These are phyloP conservation scores for Grapholita molesta DNA, from an alignment of 1,140 invertebrate genomes.

Conservation along the genomic window DNA sequence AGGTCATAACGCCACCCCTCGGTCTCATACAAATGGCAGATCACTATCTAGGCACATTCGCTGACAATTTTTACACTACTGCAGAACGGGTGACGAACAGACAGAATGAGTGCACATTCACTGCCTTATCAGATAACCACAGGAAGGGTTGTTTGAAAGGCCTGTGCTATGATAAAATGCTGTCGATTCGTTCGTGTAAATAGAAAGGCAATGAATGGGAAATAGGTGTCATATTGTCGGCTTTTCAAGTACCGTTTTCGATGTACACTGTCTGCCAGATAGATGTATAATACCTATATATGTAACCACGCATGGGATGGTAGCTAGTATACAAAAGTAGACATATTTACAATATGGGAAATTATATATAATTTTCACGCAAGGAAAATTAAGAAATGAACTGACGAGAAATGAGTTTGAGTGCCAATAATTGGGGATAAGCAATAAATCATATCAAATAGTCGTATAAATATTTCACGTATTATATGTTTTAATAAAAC, in stretches of 20 bases:
- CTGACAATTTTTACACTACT: slow-evolving; percentile 75
- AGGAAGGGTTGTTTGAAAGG: slow-evolving; percentile 68
- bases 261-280: neutral
- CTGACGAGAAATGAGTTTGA: no score
- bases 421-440: no score
- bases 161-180: slow-evolving; percentile 56
- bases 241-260: slow-evolving; percentile 35
- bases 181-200: slow-evolving; percentile 67
- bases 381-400: neutral
- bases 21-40: slow-evolving; percentile 60
- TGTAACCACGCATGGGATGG: no score
- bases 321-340: no score
- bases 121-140: slow-evolving; percentile 66
- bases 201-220: slow-evolving; percentile 59
- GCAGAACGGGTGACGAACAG: slow-evolving; percentile 58
- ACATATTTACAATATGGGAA: no score
- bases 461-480: no score
- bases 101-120: slow-evolving; percentile 71
- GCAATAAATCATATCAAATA: no score
- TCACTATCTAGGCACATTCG: slow-evolving; percentile 69
- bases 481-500: no score
- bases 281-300: no score
- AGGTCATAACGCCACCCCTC: slow-evolving; percentile 30
- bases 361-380: neutral
- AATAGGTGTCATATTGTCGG: slow-evolving; percentile 54